Base-by-base conservation (phyloP, 2,113 vertebrate genomes). In the Parus major region DNA sequence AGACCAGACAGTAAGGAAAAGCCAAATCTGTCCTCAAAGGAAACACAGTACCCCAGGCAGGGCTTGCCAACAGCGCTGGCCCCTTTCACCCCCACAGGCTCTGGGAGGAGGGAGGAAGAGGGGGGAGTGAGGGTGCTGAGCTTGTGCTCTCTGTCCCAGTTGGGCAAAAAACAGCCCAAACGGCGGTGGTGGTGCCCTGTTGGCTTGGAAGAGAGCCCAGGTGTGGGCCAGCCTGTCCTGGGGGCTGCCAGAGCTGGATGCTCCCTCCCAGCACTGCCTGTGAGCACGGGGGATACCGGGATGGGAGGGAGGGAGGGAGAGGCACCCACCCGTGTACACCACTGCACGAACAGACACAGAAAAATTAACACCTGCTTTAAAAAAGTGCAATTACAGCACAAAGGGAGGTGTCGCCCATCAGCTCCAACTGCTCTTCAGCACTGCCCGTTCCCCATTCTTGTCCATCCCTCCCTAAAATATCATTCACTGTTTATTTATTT, bases 311-410 rank as follows among this genome's bases (percentile, higher is more conserved):
- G 63, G 76, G 65, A 49, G 36, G 60, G 56, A 24, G 19, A 24
- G 47, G 11, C 23, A 47, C 57, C 9, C 33, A 25, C 23, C 44
- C 4, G 0, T 5, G 8, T 18, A 5, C 42, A 33, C 39, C 5
- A 2, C 66, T 36, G 80, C 41, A 27, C 0, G 0, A 52, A 28
- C 1, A 23, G 35, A 39, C 33, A 29, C 24, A 23, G 42, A 9
- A 78, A 70, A 66, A 69, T 4, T 4, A 63, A 78, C 88, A 28
- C 11, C n/a, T 2, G 25, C 56, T 57, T 36, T 4, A 0, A 22
- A 60, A 28, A 47, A 29, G 15, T 29, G 17, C 3, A 4, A 1
- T 12, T 20, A 4, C 42, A 21, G 8, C 14, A 16, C 31, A 31
- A 17, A 15, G 35, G 15, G 63, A 71, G 20, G 35, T 12, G 50